Evolutionary conservation across 1,140 invertebrate genomes (phyloP).

Genomic region (Wasmannia auropunctata): DNA sequence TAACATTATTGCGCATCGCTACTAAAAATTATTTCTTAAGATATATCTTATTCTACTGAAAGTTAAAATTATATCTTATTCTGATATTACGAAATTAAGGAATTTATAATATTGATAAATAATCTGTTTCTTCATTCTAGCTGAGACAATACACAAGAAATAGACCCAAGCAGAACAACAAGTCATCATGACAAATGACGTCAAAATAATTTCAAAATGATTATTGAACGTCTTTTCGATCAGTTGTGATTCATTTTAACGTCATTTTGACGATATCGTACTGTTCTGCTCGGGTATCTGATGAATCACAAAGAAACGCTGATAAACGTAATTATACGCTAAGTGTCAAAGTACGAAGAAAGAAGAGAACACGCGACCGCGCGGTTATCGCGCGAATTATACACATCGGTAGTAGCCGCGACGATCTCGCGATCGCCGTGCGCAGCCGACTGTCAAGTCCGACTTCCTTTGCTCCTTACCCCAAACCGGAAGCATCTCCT

Average conservation of each 20-base stretch:
- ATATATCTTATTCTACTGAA: background rate
- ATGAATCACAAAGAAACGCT: background rate
- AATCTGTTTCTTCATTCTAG: background rate
- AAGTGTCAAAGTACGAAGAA: background rate
- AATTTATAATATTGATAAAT: background rate
- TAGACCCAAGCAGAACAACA: too few relatives aligned
- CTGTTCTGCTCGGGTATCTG: too few relatives aligned
- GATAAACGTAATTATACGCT: background rate
- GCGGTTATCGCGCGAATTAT: background rate
- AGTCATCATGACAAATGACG: too few relatives aligned
- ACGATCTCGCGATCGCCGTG: constrained; percentile 35
- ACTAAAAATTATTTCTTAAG: background rate
- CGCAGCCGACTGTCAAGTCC: constrained; percentile 30
- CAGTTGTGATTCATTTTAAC: too few relatives aligned
- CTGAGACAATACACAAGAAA: background rate
- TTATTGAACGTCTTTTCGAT: too few relatives aligned
- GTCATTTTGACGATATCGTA: too few relatives aligned
- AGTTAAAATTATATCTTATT: background rate
- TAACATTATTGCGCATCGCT: background rate
- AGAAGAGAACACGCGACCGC: background rate
- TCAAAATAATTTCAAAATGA: too few relatives aligned
- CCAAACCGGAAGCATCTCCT: constrained; percentile 51
- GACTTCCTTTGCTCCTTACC: constrained; percentile 51
- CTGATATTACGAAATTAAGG: background rate
- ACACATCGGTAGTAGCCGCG: background rate